Evolutionary conservation across 2,113 vertebrate species (phyloP).

Genomic region (Sinocyclocheilus anophthalmus): DNA sequence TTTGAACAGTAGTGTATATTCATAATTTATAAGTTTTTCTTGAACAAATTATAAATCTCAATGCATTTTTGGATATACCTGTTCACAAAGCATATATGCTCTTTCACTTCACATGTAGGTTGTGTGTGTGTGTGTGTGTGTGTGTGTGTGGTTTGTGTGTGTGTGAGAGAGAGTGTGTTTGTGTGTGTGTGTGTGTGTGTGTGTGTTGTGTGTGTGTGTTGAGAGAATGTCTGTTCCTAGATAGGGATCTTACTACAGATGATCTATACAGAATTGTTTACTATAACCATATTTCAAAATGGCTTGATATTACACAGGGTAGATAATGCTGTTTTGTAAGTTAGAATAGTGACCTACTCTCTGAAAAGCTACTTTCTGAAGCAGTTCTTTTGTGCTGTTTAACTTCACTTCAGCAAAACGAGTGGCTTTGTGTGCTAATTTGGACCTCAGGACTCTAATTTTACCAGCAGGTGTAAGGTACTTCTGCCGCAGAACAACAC

Average conservation of each 20-base stretch:
- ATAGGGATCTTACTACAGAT: neutral
- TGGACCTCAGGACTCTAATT: slow-evolving; percentile 14
- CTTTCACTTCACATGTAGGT: neutral
- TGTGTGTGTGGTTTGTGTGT: no score
- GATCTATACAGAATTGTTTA: neutral
- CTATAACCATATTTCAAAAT: neutral
- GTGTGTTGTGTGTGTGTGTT: neutral
- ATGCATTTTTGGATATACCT: neutral
- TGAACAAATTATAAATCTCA: neutral
- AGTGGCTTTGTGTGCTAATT: neutral
- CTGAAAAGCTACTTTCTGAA: neutral
- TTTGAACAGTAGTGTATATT: neutral
- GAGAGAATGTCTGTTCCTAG: neutral
- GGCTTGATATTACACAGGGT: neutral
- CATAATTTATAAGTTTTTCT: neutral
- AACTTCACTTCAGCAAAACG: neutral
- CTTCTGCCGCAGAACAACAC: slow-evolving; percentile 1
- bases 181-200: no score
- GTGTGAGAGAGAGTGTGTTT: no score
- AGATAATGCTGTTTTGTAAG: neutral
- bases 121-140: neutral
- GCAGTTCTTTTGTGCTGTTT: neutral
- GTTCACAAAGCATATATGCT: neutral
- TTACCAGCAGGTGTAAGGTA: neutral
- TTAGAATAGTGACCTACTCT: neutral